These are phyloP conservation scores for Campylorhamphus procurvoides DNA, from an alignment of 2,113 vertebrate genomes.

Conservation along the genomic window DNA sequence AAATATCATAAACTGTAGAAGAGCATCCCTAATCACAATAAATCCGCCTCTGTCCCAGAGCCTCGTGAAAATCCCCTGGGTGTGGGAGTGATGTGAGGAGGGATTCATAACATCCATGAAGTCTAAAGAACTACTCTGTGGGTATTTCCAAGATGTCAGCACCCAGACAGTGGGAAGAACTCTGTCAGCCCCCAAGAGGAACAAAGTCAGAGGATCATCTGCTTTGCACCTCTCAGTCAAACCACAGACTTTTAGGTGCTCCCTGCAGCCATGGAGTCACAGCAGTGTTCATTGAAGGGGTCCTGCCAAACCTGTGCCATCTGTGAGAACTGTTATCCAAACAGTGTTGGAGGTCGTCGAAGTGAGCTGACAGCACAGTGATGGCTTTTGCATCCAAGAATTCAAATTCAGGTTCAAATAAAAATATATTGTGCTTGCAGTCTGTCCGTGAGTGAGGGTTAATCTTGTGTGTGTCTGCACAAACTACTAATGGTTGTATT, in stretches of 20 bases:
- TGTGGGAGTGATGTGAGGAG: background rate
- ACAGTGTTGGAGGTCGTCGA: background rate
- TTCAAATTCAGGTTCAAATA: background rate
- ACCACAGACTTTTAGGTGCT: background rate
- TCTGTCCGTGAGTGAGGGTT: accelerated
- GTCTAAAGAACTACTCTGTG: background rate
- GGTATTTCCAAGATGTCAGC: background rate
- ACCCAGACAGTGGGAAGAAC: background rate
- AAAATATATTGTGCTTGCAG: background rate
- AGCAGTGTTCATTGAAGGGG: background rate
- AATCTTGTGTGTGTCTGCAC: background rate
- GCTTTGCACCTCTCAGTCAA: background rate
- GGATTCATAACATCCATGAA: background rate
- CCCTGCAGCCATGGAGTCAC: background rate
- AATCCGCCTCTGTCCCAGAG: background rate
- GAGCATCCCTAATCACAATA: background rate
- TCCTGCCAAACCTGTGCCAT: background rate
- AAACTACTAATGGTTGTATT: background rate
- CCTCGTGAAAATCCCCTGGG: background rate
- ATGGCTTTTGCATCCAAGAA: background rate
- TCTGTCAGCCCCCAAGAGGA: background rate
- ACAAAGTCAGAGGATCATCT: background rate
- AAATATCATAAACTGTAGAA: background rate
- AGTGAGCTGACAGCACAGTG: background rate
- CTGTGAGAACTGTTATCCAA: background rate